These are phyloP conservation scores for Xenopus laevis DNA, from an alignment of 2,113 vertebrate species.

Conservation along the genomic window DNA sequence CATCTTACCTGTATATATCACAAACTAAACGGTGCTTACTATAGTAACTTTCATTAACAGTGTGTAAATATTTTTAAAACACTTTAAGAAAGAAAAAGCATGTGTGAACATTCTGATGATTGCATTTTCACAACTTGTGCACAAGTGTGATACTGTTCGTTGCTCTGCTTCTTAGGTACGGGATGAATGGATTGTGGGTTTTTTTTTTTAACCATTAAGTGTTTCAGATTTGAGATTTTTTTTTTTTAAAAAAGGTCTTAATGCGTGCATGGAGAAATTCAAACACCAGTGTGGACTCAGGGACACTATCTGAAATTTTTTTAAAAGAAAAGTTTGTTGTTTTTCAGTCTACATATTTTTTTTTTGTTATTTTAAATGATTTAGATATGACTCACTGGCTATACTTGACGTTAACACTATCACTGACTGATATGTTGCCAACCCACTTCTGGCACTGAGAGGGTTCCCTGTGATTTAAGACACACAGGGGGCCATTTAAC, in stretches of 20 bases:
- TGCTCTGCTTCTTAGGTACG: neutral
- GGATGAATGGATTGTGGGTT: slow-evolving; percentile 5
- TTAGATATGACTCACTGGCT: neutral
- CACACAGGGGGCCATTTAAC: no score
- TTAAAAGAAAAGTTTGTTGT: neutral
- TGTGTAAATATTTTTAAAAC: slow-evolving; percentile 33
- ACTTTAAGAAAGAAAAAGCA: slow-evolving; percentile 7
- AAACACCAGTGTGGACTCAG: slow-evolving; percentile 33
- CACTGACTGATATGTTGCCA: slow-evolving; percentile 8
- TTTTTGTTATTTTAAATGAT: no score
- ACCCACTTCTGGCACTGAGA: slow-evolving; percentile 14
- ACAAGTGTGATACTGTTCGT: slow-evolving; percentile 12
- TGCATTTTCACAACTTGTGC: slow-evolving; percentile 10
- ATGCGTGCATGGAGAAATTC: slow-evolving; percentile 13
- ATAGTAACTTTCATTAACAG: slow-evolving; percentile 18
- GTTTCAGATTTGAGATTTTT: no score
- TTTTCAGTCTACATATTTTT: no score
- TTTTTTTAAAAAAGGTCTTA: no score
- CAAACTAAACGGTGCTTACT: slow-evolving; percentile 28
- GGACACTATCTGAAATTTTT: slow-evolving; percentile 23
- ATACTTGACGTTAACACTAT: neutral
- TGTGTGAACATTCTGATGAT: slow-evolving; percentile 27
- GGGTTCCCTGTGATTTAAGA: neutral
- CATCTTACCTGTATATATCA: slow-evolving; percentile 23
- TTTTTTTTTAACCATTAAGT: neutral